Conservation (phyloP, 2,113 vertebrate species). For the Pangasianodon gigas region DNA sequence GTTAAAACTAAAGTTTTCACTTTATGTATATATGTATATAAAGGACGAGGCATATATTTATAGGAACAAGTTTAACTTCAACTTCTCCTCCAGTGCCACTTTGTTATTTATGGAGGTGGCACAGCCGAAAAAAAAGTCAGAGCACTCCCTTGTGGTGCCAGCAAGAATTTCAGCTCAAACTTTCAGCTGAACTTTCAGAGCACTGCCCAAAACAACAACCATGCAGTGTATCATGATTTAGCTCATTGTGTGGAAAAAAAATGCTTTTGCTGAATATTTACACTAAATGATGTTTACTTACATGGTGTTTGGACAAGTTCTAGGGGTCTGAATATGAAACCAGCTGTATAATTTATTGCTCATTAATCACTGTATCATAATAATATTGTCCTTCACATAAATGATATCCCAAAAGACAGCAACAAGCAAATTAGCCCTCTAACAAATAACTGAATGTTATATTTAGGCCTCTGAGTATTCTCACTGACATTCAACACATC, state of each 20-base stretch:
- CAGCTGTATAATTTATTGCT: background rate
- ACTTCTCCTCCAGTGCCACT: constrained; percentile 20
- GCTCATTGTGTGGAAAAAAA: background rate
- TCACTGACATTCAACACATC: background rate
- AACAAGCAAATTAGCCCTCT: background rate
- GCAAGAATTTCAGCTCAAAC: constrained; percentile 68
- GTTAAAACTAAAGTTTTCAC: background rate
- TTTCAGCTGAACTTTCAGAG: constrained; percentile 44
- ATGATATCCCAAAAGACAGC: background rate
- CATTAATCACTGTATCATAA: constrained; percentile 15
- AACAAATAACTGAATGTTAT: background rate
- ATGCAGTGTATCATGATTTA: background rate
- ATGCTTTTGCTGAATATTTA: background rate
- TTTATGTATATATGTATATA: background rate
- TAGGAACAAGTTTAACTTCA: background rate
- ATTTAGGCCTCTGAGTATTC: background rate
- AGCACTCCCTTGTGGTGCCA: constrained; percentile 74
- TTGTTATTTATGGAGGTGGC: constrained; percentile 39
- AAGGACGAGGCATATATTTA: background rate
- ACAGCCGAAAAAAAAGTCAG: constrained; percentile 61
- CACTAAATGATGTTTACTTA: background rate
- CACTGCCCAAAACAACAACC: background rate
- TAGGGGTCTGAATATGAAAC: background rate
- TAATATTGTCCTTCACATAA: background rate
- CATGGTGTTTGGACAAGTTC: background rate